Base-by-base conservation (phyloP, 2,113 vertebrate genomes). In the Myanophis thanlyinensis region DNA sequence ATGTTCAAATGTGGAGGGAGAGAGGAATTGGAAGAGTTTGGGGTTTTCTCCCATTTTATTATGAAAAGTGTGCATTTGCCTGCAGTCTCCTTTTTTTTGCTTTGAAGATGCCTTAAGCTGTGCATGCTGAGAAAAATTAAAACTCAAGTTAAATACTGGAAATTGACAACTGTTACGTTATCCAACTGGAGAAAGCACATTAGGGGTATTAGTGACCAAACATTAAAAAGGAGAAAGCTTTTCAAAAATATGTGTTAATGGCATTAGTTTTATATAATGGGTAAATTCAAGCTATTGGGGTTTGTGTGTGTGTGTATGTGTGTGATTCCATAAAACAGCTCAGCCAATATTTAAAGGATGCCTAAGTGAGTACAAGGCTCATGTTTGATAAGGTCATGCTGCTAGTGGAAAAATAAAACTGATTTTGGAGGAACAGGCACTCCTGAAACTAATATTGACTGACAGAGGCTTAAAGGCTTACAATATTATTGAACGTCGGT, bases 31-130 rank as follows among this genome's bases (percentile, higher is more conserved):
- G 46, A 18, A 27, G 88, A 23, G 40, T 90, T n/a, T 27, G 93
- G 49, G 93, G 46, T 80, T 67, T 56, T 73, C 88, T 97, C 86
- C 80, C 89, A 18, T 80, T 90, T 48, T 35, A 51, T 94, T 80
- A 9, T 80, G 18, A 44, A 80, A 44, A 80, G 35, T 18, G 44
- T 44, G 7, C 35, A 4, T 51, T 93, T 93, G 47, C 91, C 88
- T 90, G 90, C 47, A 59, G 40, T 22, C 90, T 91, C 23, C 90
- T 92, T 89, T 67, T 47, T 56, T 90, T 90, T 4, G 47, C 4
- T 15, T 46, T 86, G 85, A 80, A 80, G 18, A 44, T 80, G 20
- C 73, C 35, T 80, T 80, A 80, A 80, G 3, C 18, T 87, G 48
- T 51, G 27, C 85, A 35, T n/a, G 13, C 47, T 51, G 95, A 92